Evolutionary conservation across 2,797 vertebrate species (phyloP), one percentile per base, ranked within the genome.

Genomic region (Falco concolor): DNA sequence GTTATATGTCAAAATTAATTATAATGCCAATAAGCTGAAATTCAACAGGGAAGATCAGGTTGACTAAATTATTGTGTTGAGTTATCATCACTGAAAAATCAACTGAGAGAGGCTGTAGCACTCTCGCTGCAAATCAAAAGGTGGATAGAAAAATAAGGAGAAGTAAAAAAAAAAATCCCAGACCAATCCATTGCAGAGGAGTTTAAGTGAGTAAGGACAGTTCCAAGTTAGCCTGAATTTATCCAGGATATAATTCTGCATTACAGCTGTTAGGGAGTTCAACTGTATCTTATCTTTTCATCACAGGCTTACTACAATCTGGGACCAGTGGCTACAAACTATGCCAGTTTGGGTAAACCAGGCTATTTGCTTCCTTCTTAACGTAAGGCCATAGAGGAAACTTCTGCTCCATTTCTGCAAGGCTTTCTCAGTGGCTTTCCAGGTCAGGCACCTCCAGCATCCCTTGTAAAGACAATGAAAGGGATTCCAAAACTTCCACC

Each of bases 1-100:
- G 88, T 96, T 97, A 90, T 84, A 15, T 83, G 95, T 96, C 96
- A 97, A 95, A 95, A 95, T 96, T 97, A 96, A 97, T 97, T 96
- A 96, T 82, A 95, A 94, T 89, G 91, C 94, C 96, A 95, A 96
- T 95, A 94, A 95, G 74, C 85, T 95, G 90, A 84, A 95, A 95
- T 90, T 83, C 94, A 96, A 95, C 86, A 87, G 95, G 94, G 93
- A 96, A 96, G 96, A 92, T 90, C 90, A 90, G 87, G 93, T 93
- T 95, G 94, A 94, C 96, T 95, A 89, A 96, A 96, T 96, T 90
- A 97, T 72, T 78, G 89, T 70, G 78, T 84, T 84, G 77, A 88
- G 91, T 89, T 95, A 96, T 74, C 94, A 88, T 90, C 93, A 84
- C 80, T 61, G 85, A 74, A 91, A 96, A 90, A 90, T 82, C 91